Conservation (phyloP, 2,888 invertebrate genomes). For the Drosophila colorata region DNA sequence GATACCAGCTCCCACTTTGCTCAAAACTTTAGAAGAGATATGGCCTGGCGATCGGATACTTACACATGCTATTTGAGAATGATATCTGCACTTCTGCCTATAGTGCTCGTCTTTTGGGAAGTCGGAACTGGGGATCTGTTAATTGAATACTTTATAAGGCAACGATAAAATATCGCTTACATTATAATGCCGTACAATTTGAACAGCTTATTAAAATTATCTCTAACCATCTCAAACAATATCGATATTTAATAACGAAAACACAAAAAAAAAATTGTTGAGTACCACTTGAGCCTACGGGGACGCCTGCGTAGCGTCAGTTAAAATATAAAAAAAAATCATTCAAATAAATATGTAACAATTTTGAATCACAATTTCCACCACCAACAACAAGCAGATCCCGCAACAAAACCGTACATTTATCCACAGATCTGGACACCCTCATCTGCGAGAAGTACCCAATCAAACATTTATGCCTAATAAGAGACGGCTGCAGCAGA, state of each 20-base stretch:
- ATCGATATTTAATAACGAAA: no score
- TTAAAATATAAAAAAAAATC: slow-evolving; percentile 47
- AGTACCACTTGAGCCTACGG: slow-evolving; percentile 51
- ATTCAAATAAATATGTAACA: slow-evolving; percentile 62
- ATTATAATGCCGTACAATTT: slow-evolving; percentile 32
- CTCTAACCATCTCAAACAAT: not conserved
- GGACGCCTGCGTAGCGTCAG: slow-evolving; percentile 18
- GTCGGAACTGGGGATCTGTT: no score
- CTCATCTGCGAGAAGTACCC: slow-evolving; percentile 48
- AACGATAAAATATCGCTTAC: not conserved
- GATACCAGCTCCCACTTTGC: no score
- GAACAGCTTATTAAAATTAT: slow-evolving; percentile 51
- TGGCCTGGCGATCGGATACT: no score
- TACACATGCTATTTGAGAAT: no score
- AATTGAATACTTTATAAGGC: not conserved
- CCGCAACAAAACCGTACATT: slow-evolving; percentile 26
- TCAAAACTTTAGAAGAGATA: no score
- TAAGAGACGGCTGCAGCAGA: slow-evolving; percentile 44
- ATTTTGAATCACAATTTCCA: slow-evolving; percentile 49
- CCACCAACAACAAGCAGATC: slow-evolving; percentile 47
- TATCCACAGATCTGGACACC: slow-evolving; percentile 59
- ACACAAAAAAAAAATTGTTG: slow-evolving; percentile 13
- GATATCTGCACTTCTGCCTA: no score
- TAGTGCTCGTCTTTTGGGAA: no score
- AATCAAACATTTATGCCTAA: slow-evolving; percentile 75